Base-by-base conservation (phyloP, 2,113 vertebrate genomes). In the Toxostoma redivivum region DNA sequence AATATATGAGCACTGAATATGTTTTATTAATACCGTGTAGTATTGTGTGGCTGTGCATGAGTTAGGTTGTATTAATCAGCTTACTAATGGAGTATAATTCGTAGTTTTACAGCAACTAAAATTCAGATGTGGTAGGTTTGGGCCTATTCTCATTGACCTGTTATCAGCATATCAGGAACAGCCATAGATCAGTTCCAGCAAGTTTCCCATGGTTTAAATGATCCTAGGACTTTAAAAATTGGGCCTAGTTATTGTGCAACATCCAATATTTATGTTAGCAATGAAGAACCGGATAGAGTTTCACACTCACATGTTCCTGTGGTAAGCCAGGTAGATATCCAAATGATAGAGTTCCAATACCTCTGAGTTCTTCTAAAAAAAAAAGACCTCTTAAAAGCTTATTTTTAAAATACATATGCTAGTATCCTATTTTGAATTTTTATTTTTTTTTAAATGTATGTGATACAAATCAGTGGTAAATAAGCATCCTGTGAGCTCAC, bases 261-360 rank as follows among this genome's bases (percentile, higher is more conserved):
- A 92, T 91, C 93, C 85, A 93, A 87, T 97, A 96, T 93, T 96
- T 95, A 96, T 95, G 90, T 77, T 88, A 93, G 67, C 38, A 66
- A 73, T 87, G 94, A 94, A 85, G 89, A 85, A 54, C 81, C 47
- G 83, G 89, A n/a, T 96, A 93, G 92, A 95, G 74, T 96, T 94
- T 91, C 91, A 91, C 66, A 13, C 78, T 87, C 28, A 57, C 61
- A 47, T 94, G 88, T 81, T 88, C 67, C 56, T 53, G 69, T 69
- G 74, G 33, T 48, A 33, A 25, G 42, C 33, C 47, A 86, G 54
- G 50, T 61, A 66, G 81, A 44, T 85, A 62, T 7, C 87, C 44
- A 23, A 4, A 88, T 85, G 58, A 61, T 88, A 66, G 16, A 62
- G 42, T 37, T 79, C 69, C 69, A 87, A 15, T 11, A 84, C 19